Conservation (phyloP, 2,113 vertebrate genomes). For the Procavia capensis region DNA sequence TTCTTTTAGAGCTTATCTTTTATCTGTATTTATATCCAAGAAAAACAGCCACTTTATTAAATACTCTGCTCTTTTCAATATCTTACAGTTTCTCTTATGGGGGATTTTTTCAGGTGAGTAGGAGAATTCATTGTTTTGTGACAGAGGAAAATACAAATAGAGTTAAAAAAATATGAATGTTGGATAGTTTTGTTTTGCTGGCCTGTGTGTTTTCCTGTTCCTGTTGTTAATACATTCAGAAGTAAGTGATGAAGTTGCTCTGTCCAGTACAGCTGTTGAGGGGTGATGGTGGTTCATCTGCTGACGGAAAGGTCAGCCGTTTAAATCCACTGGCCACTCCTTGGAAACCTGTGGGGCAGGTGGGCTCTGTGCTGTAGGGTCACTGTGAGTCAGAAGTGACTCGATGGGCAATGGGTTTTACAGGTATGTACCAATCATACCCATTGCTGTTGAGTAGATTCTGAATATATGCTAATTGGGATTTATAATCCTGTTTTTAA, state of each 20-base stretch:
- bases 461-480: background rate
- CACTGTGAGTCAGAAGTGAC: too few relatives aligned
- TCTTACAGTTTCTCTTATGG: slow-evolving; percentile 23
- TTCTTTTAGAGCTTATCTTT: slow-evolving; percentile 20
- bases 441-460: too few relatives aligned
- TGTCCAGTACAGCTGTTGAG: slow-evolving; percentile 7
- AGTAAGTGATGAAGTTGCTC: background rate
- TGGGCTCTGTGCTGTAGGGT: too few relatives aligned
- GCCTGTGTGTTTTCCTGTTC: slow-evolving; percentile 33
- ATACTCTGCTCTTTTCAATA: background rate
- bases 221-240: slow-evolving; percentile 58
- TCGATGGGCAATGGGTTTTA: too few relatives aligned
- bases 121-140: slow-evolving; percentile 28
- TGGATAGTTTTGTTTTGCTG: slow-evolving; percentile 57
- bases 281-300: too few relatives aligned
- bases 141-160: slow-evolving; percentile 34
- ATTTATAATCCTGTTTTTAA: slow-evolving; percentile 31
- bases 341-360: too few relatives aligned
- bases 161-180: slow-evolving; percentile 21
- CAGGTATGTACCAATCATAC: too few relatives aligned
- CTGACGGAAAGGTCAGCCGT: too few relatives aligned
- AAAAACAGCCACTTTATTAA: slow-evolving; percentile 42
- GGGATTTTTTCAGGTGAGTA: background rate
- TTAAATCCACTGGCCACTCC: too few relatives aligned
- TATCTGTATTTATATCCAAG: background rate